Evolutionary conservation across 2,113 vertebrate genomes (phyloP), one percentile per base, ranked within the genome.

Genomic region (Terrapene triunguis): DNA sequence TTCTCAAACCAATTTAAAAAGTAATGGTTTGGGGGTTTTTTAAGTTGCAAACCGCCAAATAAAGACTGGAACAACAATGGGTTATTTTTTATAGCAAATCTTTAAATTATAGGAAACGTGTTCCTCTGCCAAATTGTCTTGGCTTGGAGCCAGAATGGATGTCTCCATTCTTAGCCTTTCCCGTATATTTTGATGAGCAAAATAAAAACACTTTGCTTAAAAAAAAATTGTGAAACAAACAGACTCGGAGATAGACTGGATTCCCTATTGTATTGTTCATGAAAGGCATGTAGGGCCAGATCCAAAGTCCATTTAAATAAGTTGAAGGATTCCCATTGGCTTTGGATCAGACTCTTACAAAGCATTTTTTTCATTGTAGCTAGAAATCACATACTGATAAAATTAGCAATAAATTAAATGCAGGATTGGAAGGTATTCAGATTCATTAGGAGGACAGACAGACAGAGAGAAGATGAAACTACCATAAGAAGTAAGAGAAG

Each of bases 91-190:
- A n/a, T 1, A 51, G 51, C 11, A 0, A 3, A 87, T 42, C 93
- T 94, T 94, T 78, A 86, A 84, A 89, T 55, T 53, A 88, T 92
- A 94, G 93, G 94, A 96, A 97, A 92, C 85, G 90, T 88, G 57
- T 78, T 53, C 92, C 87, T 38, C 62, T 53, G 93, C 83, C 95
- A 95, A 91, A 48, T 74, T 50, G 79, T 11, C 27, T 0, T 94
- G 96, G 93, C 89, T 81, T 3, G 0, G 54, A 74, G 94, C 94
- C 96, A 95, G 69, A 16, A 44, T 91, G 69, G 51, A 62, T 93
- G 90, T 93, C 92, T 95, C 85, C 91, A 85, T 84, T 92, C 93
- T 79, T 90, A 93, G 96, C 94, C 87, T 83, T 93, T 95, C 90
- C 94, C 2, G 0, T 27, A 72, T 47, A 85, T 81, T 81, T 88